These are phyloP conservation scores for Phragmatobia fuliginosa DNA, from an alignment of 2,888 invertebrate genomes.

Conservation along the genomic window DNA sequence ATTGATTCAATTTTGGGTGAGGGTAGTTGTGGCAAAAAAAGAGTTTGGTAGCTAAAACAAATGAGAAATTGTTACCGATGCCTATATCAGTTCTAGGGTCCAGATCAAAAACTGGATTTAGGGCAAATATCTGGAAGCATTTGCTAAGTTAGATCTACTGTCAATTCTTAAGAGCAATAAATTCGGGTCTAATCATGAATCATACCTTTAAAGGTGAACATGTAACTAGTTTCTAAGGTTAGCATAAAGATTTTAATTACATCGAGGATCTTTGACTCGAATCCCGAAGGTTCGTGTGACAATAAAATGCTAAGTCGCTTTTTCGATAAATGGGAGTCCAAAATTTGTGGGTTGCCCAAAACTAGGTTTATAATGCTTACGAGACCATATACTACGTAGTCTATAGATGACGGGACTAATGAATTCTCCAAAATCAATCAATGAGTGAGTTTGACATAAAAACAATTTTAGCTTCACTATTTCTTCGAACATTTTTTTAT, in stretches of 20 bases:
- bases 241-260: not conserved
- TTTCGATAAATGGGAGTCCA: too few relatives aligned
- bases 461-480: too few relatives aligned
- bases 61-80: not conserved
- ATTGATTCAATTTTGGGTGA: conserved; percentile 83
- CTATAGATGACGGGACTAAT: not conserved
- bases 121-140: not conserved
- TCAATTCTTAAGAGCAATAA: not conserved
- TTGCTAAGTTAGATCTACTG: not conserved
- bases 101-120: not conserved
- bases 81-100: not conserved
- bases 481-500: too few relatives aligned
- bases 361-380: too few relatives aligned
- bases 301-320: too few relatives aligned
- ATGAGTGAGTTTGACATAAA: too few relatives aligned
- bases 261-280: not conserved
- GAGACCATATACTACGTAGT: not conserved
- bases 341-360: too few relatives aligned
- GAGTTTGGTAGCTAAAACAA: conserved; percentile 78
- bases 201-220: too few relatives aligned
- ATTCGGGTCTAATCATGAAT: not conserved
- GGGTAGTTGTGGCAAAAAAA: conserved; percentile 87
- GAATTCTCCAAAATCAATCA: too few relatives aligned
- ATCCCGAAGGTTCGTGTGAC: not conserved
- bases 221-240: not conserved